These are phyloP conservation scores for Thomomys bottae DNA, from an alignment of 2,113 vertebrate species.

Conservation along the genomic window DNA sequence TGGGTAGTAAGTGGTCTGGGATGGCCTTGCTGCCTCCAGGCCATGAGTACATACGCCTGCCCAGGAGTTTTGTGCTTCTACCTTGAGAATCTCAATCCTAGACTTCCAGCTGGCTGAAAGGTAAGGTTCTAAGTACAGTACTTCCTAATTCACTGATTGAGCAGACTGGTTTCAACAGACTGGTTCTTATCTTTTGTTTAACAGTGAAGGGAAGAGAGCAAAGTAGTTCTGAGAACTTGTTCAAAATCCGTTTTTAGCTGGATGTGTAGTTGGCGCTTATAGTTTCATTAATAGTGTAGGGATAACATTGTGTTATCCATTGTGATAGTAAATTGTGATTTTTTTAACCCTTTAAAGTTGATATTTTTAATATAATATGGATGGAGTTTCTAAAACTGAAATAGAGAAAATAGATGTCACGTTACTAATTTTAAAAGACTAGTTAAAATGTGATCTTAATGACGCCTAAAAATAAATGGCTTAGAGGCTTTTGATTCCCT, in stretches of 20 bases:
- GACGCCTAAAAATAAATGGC: background rate
- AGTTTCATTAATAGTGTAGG: background rate
- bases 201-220: conserved; percentile 40
- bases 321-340: background rate
- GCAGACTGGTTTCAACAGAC: conserved; percentile 12
- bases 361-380: conserved; percentile 15
- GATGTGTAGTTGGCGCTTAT: background rate
- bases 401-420: background rate
- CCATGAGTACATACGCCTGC: conserved; percentile 50
- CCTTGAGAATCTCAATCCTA: conserved; percentile 55
- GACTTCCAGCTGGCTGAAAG: conserved; percentile 59
- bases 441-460: background rate
- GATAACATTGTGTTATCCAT: background rate
- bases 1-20: conserved; percentile 44
- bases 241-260: conserved; percentile 64
- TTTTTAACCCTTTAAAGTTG: background rate
- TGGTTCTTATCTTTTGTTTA: conserved; percentile 63
- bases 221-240: conserved; percentile 61
- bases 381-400: conserved; percentile 7
- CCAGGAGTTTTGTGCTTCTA: conserved; percentile 48
- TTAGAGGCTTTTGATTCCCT: conserved; percentile 17
- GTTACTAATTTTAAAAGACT: background rate
- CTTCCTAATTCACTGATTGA: conserved; percentile 63
- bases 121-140: conserved; percentile 79
- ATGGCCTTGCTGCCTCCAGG: conserved; percentile 30